Evolutionary conservation across 2,113 vertebrate genomes (phyloP), one percentile per base, ranked within the genome.

Genomic region (Pogonocichla stellata): DNA sequence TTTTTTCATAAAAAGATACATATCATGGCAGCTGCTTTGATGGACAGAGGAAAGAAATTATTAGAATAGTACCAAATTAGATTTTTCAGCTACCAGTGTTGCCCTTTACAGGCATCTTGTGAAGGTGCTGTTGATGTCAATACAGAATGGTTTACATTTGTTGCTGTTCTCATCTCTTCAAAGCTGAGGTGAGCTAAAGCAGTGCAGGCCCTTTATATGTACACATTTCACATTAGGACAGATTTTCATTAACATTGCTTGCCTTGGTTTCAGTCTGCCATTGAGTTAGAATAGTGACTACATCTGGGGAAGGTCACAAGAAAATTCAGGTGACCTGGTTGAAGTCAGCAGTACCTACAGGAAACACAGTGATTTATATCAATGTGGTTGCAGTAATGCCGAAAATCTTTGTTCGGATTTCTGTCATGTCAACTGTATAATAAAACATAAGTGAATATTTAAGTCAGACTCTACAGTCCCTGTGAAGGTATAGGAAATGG

Each of bases 1-100:
- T 50, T 50, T 50, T 28, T 51, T 51, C 42, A 38, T 66, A 28
- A 42, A 53, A 70, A n/a, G 9, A n/a, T 51, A 19, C 0, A 0
- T 66, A 56, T 38, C 29, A 25, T 47, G 48, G 79, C 54, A 91
- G 43, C 48, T 64, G n/a, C 33, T 23, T 14, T 47, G 43, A 34
- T 19, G 17, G 53, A 42, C 42, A 89, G 73, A 86, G 38, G 12
- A 47, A 72, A 77, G 26, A 73, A 86, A 73, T 56, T 3, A 85
- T 48, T 78, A 57, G 56, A 87, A 67, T 70, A 86, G 45, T 48
- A 66, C 4, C 28, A 62, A 43, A 51, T 33, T 25, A 38, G 9
- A 8, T n/a, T 88, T 91, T 92, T 66, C 61, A 48, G 54, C 38
- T 60, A 23, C 17, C 19, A 14, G 3, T 36, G 7, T 82, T 80